A percentile compares a stretch with the other conserved stretches of the same genome.
Conservation (phyloP, 2,797 vertebrate genomes). For the Discoglossus pictus region DNA sequence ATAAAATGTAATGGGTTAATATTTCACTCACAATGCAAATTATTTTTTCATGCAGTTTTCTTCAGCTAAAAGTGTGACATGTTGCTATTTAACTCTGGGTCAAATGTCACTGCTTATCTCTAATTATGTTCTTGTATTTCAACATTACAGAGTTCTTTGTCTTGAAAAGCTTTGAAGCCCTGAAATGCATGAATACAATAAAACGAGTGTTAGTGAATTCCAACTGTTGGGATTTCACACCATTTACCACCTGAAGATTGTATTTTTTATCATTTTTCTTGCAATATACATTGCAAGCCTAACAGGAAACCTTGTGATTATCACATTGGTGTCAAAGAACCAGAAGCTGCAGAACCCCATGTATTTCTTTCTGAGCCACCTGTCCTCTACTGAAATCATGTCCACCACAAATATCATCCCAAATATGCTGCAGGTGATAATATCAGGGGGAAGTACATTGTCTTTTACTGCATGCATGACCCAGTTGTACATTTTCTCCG, state of each 20-base stretch:
- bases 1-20: too few species aligned
- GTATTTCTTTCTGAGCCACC: background rate
- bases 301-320: conserved; percentile 18
- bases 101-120: too few species aligned
- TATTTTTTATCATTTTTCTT: background rate
- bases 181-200: background rate
- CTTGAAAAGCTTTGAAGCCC: too few species aligned
- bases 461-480: conserved; percentile 53
- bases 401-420: conserved; percentile 40
- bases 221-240: background rate
- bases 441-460: conserved; percentile 1
- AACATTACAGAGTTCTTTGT: too few species aligned
- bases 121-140: too few species aligned
- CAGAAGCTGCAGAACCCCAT: background rate
- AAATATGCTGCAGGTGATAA: conserved; percentile 21
- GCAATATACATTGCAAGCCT: background rate
- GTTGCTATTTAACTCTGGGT: too few species aligned
- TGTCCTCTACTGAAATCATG: conserved; percentile 34
- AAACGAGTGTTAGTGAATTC: background rate
- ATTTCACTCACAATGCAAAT: too few species aligned
- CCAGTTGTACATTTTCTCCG: conserved; percentile 56
- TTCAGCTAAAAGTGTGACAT: too few species aligned
- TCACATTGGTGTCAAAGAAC: background rate
- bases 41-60: too few species aligned
- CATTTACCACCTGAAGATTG: background rate